phyloP scores from a whole-genome alignment of 2,797 vertebrate species.

The Protonibea diacanthus region DNA sequence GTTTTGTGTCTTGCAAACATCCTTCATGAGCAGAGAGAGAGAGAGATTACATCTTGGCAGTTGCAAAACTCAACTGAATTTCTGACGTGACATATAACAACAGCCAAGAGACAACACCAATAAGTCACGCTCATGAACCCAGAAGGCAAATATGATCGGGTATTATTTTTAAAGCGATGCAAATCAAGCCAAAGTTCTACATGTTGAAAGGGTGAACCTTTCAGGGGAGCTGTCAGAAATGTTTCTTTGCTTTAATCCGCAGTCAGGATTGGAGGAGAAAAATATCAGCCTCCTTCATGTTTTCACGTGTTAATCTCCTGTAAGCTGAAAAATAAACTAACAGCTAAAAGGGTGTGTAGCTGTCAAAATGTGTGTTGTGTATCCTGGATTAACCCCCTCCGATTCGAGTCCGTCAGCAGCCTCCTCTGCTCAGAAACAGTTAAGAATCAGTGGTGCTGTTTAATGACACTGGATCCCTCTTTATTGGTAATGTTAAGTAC shows the following conservation, averaged over 20 bases:
- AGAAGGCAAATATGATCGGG: conserved; percentile 70
- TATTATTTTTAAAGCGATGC: conserved; percentile 68
- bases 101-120: conserved; percentile 57
- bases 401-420: conserved; percentile 47
- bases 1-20: background rate
- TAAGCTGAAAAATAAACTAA: conserved; percentile 6
- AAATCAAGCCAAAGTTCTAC: conserved; percentile 72
- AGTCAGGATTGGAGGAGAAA: background rate
- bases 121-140: conserved; percentile 67
- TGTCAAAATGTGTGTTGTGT: conserved; percentile 7
- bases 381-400: conserved; percentile 50
- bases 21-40: conserved; percentile 14
- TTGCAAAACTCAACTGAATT: conserved; percentile 63
- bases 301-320: conserved; percentile 2
- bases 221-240: conserved; percentile 9
- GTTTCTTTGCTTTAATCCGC: conserved; percentile 21
- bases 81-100: conserved; percentile 65
- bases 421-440: conserved; percentile 56
- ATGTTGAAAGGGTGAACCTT: conserved; percentile 42
- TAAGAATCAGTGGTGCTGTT: conserved; percentile 66
- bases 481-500: conserved; percentile 82
- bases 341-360: background rate
- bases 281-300: background rate
- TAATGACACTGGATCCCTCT: conserved; percentile 77
- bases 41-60: conserved; percentile 65